Evolutionary conservation across 2,113 vertebrate species (phyloP).

Genomic region (Cettia cetti): DNA sequence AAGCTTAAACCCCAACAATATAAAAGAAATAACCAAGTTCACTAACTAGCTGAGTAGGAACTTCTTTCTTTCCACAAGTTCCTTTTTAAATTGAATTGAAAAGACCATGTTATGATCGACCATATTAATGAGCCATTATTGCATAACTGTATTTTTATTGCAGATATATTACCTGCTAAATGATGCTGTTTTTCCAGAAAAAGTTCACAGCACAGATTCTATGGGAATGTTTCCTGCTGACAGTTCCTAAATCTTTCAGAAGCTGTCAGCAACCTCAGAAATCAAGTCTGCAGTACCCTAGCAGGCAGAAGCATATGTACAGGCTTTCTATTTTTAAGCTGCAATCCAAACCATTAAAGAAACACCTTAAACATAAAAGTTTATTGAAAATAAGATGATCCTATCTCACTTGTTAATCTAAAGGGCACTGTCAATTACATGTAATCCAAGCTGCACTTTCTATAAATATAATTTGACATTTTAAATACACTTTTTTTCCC

Average conservation of each 20-base stretch:
- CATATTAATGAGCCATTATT: conserved; percentile 78
- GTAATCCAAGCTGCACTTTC: conserved; percentile 49
- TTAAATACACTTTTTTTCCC: conserved; percentile 26
- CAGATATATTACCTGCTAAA: conserved; percentile 76
- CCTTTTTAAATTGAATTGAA: conserved; percentile 63
- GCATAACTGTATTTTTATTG: conserved; percentile 76
- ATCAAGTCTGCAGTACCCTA: conserved; percentile 75
- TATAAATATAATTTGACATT: conserved; percentile 61
- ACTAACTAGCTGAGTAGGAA: conserved; percentile 31
- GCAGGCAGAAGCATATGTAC: conserved; percentile 60
- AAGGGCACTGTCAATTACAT: conserved; percentile 62
- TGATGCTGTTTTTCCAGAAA: conserved; percentile 58
- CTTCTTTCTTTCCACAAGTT: conserved; percentile 64
- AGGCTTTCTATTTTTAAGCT: conserved; percentile 72
- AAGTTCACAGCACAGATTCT: conserved; percentile 63
- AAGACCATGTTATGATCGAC: conserved; percentile 68
- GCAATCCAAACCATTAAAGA: conserved; percentile 61
- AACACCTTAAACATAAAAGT: conserved; percentile 65
- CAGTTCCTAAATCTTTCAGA: conserved; percentile 80
- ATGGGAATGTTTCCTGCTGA: conserved; percentile 70
- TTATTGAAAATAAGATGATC: conserved; percentile 67
- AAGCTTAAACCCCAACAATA: conserved; percentile 44
- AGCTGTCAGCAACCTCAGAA: conserved; percentile 77
- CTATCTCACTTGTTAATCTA: conserved; percentile 66
- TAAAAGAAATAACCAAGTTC: conserved; percentile 5